Conservation (phyloP, 1,140 invertebrate genomes). For the Caenorhabditis brenneri region DNA sequence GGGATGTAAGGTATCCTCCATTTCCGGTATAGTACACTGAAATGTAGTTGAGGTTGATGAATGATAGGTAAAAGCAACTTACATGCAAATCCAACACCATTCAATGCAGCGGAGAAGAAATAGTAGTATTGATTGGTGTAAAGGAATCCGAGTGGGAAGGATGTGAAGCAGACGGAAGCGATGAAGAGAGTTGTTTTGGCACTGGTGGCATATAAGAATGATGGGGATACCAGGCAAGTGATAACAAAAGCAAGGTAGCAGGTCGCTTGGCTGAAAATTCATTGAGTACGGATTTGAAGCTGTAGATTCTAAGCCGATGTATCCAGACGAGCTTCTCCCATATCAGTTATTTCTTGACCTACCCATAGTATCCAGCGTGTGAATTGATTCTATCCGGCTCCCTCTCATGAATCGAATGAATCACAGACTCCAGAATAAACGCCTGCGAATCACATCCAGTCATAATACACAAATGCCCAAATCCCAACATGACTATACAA, state of each 20-base stretch:
- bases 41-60: neutral
- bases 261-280: conserved; percentile 4
- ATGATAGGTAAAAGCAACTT: neutral
- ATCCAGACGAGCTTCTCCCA: too few relatives aligned
- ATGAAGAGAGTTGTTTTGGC: neutral
- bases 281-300: neutral
- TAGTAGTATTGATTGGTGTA: neutral
- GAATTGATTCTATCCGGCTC: neutral
- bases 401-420: neutral
- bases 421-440: conserved; percentile 9
- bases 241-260: neutral
- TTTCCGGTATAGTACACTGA: neutral
- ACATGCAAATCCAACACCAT: neutral
- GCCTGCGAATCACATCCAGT: conserved; percentile 11
- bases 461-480: conserved; percentile 40
- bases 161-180: neutral
- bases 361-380: neutral
- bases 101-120: neutral
- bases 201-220: neutral
- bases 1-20: neutral
- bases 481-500: conserved; percentile 16
- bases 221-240: neutral
- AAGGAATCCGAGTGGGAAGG: neutral
- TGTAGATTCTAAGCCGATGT: neutral
- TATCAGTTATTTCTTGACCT: too few relatives aligned